Base-by-base conservation (phyloP, 2,888 invertebrate genomes). In the Nineta flava region DNA sequence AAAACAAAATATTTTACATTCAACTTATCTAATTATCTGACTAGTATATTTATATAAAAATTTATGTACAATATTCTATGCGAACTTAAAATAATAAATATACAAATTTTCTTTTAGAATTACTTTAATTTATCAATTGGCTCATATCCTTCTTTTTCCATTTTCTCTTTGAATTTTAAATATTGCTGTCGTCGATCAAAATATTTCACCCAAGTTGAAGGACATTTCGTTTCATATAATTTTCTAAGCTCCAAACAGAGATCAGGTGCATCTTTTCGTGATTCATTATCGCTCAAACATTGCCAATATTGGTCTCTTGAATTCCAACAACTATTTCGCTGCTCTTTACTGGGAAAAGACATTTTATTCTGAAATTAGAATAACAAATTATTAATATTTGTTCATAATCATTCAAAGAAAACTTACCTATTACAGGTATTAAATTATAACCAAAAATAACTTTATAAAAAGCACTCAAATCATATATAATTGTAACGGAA, bases 131-230 rank as follows among this genome's bases (percentile, higher is more conserved):
- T 70, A 64, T 75, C 73, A 55, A 84, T 69, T 43, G 90, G 88
- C 65, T 91, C 90, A 70, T 79, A 87, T 67, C 91, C 92, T 59
- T 84, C 81, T 61, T 81, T 78, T 61, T 87, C 83, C 66, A 94
- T 81, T 73, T 82, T 83, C 59, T 85, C 82, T 71, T 92, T 91
- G 67, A 87, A 94, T 61, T 85, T 77, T 60, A 90, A 74, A 67
- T 87, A 94, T 58, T 84, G 85, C 61, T 90, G 72, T 68, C 88
- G 91, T 59, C 90, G 79, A 70, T 93, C 92, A 66, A 95, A 95
- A 70, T 95, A 93, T 63, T 87, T 86, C 43, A 94, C 90, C 95
- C 93, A 91, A 65, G 86, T 85, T 2, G 75, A 65, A 2, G 88
- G 85, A 62, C 91, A 92, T 19, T 78, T 77, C 53, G 75, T 73